Evolutionary conservation across 2,113 vertebrate genomes (phyloP).

Genomic region (Aepyceros melampus): DNA sequence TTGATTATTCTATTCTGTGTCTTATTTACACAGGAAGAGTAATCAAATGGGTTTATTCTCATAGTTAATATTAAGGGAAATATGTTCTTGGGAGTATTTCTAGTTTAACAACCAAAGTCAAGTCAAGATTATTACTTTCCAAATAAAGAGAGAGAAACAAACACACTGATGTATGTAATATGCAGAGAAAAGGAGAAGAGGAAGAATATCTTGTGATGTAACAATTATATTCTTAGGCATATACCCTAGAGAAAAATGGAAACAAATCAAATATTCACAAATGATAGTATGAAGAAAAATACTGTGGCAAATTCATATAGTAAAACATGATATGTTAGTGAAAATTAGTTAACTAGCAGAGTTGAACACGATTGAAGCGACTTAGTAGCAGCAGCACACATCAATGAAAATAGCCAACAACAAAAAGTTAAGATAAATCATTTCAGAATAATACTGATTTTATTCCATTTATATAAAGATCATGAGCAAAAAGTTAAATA

Average conservation of each 20-base stretch:
- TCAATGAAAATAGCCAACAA: not conserved
- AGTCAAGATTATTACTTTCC: slow-evolving; percentile 6
- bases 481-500: not conserved
- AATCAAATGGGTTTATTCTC: not conserved
- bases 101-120: not conserved
- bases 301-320: not conserved
- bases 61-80: not conserved
- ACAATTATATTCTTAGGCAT: not conserved
- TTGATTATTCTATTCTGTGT: not conserved
- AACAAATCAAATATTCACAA: not conserved
- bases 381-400: not conserved
- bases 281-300: not conserved
- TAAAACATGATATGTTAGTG: not conserved
- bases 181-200: not conserved
- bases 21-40: not conserved
- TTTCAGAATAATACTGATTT: not conserved
- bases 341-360: not conserved
- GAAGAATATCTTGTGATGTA: not conserved
- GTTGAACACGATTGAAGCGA: too few species aligned
- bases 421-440: not conserved
- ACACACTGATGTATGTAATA: not conserved
- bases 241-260: not conserved
- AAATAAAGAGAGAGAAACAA: not conserved
- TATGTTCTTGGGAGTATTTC: not conserved
- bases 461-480: not conserved